phyloP scores from a whole-genome alignment of 2,797 vertebrate species.

The Epinephelus awoara region DNA sequence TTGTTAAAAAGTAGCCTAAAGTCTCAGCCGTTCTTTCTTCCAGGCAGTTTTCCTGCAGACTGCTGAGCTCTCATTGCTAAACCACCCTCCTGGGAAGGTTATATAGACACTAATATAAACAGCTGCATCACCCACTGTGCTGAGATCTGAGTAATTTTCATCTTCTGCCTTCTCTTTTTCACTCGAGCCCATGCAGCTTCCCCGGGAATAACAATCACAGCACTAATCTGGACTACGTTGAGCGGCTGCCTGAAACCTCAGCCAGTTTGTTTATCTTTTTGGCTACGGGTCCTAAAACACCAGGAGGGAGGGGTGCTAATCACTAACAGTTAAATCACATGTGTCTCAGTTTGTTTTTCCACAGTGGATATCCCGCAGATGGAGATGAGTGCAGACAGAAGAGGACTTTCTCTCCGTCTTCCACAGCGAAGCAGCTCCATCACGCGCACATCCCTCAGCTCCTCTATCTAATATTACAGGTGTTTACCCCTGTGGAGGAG shows the following conservation, averaged over 20 bases:
- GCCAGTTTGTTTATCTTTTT: conserved; percentile 51
- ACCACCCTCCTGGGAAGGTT: conserved; percentile 50
- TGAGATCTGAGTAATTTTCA: conserved; percentile 55
- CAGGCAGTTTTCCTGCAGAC: conserved; percentile 8
- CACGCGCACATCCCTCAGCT: not conserved
- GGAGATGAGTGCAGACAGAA: conserved; percentile 30
- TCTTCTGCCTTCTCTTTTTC: conserved; percentile 2
- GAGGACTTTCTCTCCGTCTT: conserved; percentile 9
- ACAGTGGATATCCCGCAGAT: conserved; percentile 17
- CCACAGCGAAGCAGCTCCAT: conserved; percentile 6
- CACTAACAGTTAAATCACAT: conserved; percentile 28
- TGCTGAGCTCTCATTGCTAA: conserved; percentile 22
- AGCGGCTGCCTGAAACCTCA: conserved; percentile 44
- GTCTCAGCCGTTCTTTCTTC: not conserved
- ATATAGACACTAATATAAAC: conserved; percentile 55
- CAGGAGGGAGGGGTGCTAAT: conserved; percentile 26
- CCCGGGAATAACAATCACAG: conserved; percentile 46
- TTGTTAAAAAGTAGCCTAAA: not conserved
- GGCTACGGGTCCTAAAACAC: conserved; percentile 29
- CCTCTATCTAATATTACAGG: conserved; percentile 27
- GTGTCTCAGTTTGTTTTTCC: conserved; percentile 16
- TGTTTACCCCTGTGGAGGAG: conserved; percentile 17
- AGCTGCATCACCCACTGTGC: conserved; percentile 48
- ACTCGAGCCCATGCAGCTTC: conserved; percentile 27
- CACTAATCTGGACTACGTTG: conserved; percentile 42